phyloP scores from a whole-genome alignment of 1,140 invertebrate species.

The Hyposmocoma kahamanoa region DNA sequence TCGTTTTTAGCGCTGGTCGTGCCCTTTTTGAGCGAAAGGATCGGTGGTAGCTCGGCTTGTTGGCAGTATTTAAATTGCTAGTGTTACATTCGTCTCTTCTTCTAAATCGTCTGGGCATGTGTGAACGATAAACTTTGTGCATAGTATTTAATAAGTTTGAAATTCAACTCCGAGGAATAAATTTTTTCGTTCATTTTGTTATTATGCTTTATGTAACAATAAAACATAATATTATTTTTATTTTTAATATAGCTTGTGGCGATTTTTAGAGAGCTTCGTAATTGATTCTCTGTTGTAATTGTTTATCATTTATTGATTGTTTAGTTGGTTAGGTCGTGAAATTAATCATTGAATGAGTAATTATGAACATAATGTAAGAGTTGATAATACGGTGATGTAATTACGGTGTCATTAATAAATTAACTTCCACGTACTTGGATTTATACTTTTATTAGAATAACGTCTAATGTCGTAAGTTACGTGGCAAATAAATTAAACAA shows the following conservation, averaged over 20 bases:
- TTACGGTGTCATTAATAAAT: slow-evolving; percentile 64
- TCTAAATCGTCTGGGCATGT: slow-evolving; percentile 27
- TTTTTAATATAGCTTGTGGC: slow-evolving; percentile 27
- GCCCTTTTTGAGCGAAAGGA: slow-evolving; percentile 22
- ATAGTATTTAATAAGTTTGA: slow-evolving; percentile 35
- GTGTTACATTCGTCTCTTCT: slow-evolving; percentile 24
- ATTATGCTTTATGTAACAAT: slow-evolving; percentile 29
- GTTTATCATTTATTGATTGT: slow-evolving; percentile 42
- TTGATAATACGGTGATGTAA: slow-evolving; percentile 48
- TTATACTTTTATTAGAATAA: slow-evolving; percentile 66
- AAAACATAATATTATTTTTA: slow-evolving; percentile 34
- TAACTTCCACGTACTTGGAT: slow-evolving; percentile 63
- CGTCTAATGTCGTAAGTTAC: slow-evolving; percentile 59
- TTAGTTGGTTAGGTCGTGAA: slow-evolving; percentile 48
- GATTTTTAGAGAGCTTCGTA: slow-evolving; percentile 32
- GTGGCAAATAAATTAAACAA: slow-evolving; percentile 57
- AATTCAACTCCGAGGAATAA: slow-evolving; percentile 23
- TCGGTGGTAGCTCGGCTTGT: slow-evolving; percentile 18
- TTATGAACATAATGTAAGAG: slow-evolving; percentile 60
- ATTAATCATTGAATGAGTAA: slow-evolving; percentile 50
- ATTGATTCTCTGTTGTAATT: slow-evolving; percentile 44
- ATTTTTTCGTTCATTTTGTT: slow-evolving; percentile 34
- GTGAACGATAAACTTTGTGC: slow-evolving; percentile 45
- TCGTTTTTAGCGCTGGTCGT: slow-evolving; percentile 22
- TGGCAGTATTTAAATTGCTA: slow-evolving; percentile 51